These are phyloP conservation scores for Drosophila quasianomalipes DNA, from an alignment of 2,888 invertebrate genomes.

Conservation along the genomic window DNA sequence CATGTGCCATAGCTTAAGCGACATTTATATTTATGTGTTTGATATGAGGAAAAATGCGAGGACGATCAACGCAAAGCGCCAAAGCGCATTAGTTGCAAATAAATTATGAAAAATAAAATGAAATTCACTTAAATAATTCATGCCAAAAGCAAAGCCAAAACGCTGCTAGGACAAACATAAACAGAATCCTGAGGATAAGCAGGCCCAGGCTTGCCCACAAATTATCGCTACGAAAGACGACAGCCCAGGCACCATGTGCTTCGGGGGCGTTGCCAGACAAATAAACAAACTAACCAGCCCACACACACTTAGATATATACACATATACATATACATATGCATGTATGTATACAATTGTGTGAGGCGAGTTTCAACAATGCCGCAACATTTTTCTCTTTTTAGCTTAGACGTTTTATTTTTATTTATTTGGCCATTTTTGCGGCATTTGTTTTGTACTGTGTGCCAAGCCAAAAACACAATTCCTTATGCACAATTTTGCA, in stretches of 20 bases:
- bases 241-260: slow-evolving; percentile 39
- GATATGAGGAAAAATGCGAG: slow-evolving; percentile 55
- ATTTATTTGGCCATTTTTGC: slow-evolving; percentile 60
- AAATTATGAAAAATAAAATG: slow-evolving; percentile 60
- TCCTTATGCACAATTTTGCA: slow-evolving; percentile 61
- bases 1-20: slow-evolving; percentile 61
- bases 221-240: slow-evolving; percentile 59
- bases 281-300: slow-evolving; percentile 40
- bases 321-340: not conserved
- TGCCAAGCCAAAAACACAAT: slow-evolving; percentile 34
- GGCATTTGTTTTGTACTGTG: slow-evolving; percentile 49
- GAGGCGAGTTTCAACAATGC: slow-evolving; percentile 46
- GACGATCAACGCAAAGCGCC: slow-evolving; percentile 60
- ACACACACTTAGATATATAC: not conserved
- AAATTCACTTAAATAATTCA: slow-evolving; percentile 76
- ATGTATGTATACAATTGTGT: not conserved
- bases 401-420: slow-evolving; percentile 55
- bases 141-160: slow-evolving; percentile 50
- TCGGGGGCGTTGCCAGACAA: slow-evolving; percentile 50
- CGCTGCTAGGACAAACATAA: slow-evolving; percentile 47
- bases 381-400: slow-evolving; percentile 57
- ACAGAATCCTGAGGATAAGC: slow-evolving; percentile 55
- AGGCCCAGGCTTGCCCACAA: slow-evolving; percentile 65
- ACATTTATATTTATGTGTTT: slow-evolving; percentile 59
- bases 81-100: slow-evolving; percentile 69